Evolutionary conservation across 2,888 invertebrate species (phyloP), one percentile per base, ranked within the genome.

Genomic region (Trachelus troglodyta): DNA sequence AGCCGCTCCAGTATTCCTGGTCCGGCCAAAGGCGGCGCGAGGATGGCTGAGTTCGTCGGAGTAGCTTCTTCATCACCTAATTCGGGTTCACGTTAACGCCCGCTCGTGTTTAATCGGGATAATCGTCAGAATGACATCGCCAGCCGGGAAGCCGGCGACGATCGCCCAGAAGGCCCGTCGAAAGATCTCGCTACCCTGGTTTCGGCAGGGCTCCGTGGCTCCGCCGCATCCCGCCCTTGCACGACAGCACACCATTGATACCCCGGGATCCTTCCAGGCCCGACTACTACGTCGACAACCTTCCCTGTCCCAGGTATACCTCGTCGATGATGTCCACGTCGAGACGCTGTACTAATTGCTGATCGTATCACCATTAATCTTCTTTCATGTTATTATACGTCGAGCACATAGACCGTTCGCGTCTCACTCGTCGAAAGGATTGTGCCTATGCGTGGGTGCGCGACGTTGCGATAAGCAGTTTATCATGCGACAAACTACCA

Each of bases 141-240:
- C 89, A 79, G 86, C 88, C 83, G 90, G 87, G 76, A 90, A 90
- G 83, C 90, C 90, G 86, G 88, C 88, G 81, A 89, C 90, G 81
- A 90, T 90, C 37, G 89, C 87, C 91, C 94, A 95, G 90, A 96
- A 96, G 90, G 94, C 95, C 85, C 94, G 96, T 81, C 94, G 97
- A 88, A 97, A 97, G 92, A 97, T 97, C 87, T 97, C 97, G 78
- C 92, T 97, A 90, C 97, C 97, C 84, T 97, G 97, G 97, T 97
- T 97, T 92, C 94, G 97, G 77, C 97, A 97, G 92, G 95, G 95
- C 87, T 96, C 96, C 80, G 94, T 96, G 85, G 94, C 94, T 88
- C 93, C 94, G 87, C 94, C 94, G 77, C 96, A 96, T 92, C 95
- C 95, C 81, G 94, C 94, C 78, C 94, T 97, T 79, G 94, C 96